A percentile compares a stretch with the other conserved stretches of the same genome.
These are phyloP conservation scores for Cololabis saira DNA, from an alignment of 2,113 vertebrate species.

Conservation along the genomic window DNA sequence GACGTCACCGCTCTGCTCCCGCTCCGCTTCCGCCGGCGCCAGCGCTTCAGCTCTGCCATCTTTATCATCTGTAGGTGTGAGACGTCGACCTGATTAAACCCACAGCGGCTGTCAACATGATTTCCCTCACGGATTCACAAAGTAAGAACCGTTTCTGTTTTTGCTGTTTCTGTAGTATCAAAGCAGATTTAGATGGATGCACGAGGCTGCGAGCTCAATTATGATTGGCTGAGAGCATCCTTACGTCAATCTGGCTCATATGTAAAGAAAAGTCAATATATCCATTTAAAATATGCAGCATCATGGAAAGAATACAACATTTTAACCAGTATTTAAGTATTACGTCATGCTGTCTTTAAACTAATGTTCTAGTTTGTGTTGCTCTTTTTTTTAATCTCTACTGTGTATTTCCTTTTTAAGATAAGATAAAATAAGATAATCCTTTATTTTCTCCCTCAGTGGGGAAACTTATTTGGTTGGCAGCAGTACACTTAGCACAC, in stretches of 20 bases:
- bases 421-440: no score
- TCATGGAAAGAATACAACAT: background rate
- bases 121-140: conserved; percentile 91
- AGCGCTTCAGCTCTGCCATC: conserved; percentile 9
- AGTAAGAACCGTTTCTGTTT: conserved; percentile 81
- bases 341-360: no score
- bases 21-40: conserved; percentile 19
- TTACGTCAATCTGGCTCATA: conserved; percentile 8
- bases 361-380: no score
- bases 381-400: background rate
- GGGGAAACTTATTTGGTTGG: no score
- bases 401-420: background rate
- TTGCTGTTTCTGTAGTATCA: background rate
- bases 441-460: no score
- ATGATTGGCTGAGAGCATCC: conserved; percentile 54
- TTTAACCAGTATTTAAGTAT: no score
- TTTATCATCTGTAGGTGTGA: background rate
- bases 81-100: background rate
- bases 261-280: background rate
- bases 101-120: conserved; percentile 79
- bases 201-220: conserved; percentile 35
- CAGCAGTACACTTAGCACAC: no score
- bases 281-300: background rate
- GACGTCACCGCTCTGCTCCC: no score
- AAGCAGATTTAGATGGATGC: conserved; percentile 31